Evolutionary conservation across 2,113 vertebrate species (phyloP).

Genomic region (Mastomys natalensis): DNA sequence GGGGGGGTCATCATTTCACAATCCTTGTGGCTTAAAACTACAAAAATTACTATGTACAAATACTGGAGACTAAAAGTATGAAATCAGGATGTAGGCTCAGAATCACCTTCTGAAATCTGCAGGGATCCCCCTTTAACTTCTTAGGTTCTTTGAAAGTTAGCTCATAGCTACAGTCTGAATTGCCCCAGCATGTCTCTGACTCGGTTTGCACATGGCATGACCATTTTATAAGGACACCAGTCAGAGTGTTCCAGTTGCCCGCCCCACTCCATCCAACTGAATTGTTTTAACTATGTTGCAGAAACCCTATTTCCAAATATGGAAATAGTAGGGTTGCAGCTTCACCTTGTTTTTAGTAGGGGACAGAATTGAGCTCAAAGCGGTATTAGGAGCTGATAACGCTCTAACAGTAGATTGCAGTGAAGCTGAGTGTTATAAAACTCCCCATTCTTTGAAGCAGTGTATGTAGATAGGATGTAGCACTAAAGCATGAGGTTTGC

Average conservation of each 20-base stretch:
- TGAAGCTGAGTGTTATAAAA: neutral
- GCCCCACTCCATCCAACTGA: neutral
- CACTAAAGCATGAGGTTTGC: neutral
- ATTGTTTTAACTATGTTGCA: neutral
- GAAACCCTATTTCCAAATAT: neutral
- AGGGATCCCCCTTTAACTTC: neutral
- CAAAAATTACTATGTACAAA: neutral
- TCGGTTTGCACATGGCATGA: neutral
- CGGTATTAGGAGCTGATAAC: neutral
- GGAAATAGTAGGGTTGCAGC: neutral
- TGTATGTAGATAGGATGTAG: neutral
- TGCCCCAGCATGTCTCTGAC: neutral
- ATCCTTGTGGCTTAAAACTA: neutral
- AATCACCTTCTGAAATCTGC: accelerated
- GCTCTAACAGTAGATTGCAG: neutral
- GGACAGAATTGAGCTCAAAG: neutral
- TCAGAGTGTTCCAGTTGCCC: neutral
- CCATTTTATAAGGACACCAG: neutral
- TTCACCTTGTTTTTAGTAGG: neutral
- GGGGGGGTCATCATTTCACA: neutral
- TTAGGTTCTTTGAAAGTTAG: neutral
- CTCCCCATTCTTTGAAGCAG: neutral
- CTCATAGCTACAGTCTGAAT: neutral
- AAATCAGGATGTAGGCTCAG: neutral
- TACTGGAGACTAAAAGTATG: neutral